phyloP scores from a whole-genome alignment of 1,140 invertebrate genomes.

The Ceratosolen fusciceps region DNA sequence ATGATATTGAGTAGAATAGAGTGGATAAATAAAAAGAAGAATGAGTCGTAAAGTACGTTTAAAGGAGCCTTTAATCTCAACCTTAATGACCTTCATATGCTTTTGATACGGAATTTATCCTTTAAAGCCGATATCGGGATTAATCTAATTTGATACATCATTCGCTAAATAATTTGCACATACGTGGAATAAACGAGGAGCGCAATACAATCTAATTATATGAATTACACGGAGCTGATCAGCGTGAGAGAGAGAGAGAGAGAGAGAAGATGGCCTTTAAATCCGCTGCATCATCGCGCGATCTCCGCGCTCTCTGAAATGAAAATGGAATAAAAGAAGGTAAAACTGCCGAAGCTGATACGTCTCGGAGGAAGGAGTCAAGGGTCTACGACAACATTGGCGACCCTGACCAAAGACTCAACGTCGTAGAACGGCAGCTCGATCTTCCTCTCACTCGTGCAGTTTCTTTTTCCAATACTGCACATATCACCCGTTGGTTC shows the following conservation, averaged over 20 bases:
- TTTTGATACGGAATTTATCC: not conserved
- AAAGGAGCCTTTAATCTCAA: not conserved
- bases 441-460: not conserved
- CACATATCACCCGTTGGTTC: not conserved
- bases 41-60: not conserved
- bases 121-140: too few relatives aligned
- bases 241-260: not conserved
- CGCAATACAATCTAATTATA: not conserved
- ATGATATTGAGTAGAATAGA: not conserved
- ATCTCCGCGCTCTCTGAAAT: not conserved
- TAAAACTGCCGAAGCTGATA: not conserved
- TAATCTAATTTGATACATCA: not conserved
- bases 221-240: not conserved
- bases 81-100: not conserved
- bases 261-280: not conserved
- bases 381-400: slow-evolving; percentile 27
- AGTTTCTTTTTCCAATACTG: not conserved
- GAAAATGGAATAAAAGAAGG: not conserved
- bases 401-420: slow-evolving; percentile 40
- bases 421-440: not conserved
- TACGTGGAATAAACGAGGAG: not conserved
- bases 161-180: not conserved
- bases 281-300: not conserved
- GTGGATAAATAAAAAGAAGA: not conserved
- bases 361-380: slow-evolving; percentile 1